Percentiles rank a stretch among this genome's conserved stretches.
Evolutionary conservation across 2,113 vertebrate species (phyloP).

Genomic region (Enhydra lutris): DNA sequence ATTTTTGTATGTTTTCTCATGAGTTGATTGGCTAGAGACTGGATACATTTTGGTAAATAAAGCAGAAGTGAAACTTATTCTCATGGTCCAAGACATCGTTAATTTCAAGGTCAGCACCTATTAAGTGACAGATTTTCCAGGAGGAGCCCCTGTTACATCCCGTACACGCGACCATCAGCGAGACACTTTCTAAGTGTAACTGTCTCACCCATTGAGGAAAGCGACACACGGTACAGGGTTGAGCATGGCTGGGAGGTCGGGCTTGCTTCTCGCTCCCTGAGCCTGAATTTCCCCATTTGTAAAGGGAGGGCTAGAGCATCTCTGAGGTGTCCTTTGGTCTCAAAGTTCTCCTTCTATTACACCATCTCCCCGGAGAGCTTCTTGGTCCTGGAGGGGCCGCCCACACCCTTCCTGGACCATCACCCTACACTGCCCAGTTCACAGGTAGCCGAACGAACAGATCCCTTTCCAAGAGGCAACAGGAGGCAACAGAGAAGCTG

Average conservation of each 20-base stretch:
- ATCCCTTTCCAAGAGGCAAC: neutral
- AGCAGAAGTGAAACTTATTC: neutral
- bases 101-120: neutral
- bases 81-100: neutral
- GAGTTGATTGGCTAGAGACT: too few species aligned
- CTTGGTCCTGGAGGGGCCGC: neutral
- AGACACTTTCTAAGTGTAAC: neutral
- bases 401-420: neutral
- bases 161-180: neutral
- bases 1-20: neutral
- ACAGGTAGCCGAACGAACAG: neutral
- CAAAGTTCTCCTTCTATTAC: neutral
- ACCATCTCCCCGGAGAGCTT: neutral
- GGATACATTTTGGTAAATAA: neutral
- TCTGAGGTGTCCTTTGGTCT: neutral
- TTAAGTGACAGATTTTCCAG: neutral
- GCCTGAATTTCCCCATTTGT: too few species aligned
- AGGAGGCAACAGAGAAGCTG: neutral
- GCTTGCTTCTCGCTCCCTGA: neutral
- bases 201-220: neutral
- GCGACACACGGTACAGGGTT: rapidly evolving
- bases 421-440: neutral
- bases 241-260: neutral
- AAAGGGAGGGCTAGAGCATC: neutral
- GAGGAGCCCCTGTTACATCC: rapidly evolving